These are phyloP conservation scores for Bombus pascuorum DNA, from an alignment of 1,140 invertebrate genomes.

Conservation along the genomic window DNA sequence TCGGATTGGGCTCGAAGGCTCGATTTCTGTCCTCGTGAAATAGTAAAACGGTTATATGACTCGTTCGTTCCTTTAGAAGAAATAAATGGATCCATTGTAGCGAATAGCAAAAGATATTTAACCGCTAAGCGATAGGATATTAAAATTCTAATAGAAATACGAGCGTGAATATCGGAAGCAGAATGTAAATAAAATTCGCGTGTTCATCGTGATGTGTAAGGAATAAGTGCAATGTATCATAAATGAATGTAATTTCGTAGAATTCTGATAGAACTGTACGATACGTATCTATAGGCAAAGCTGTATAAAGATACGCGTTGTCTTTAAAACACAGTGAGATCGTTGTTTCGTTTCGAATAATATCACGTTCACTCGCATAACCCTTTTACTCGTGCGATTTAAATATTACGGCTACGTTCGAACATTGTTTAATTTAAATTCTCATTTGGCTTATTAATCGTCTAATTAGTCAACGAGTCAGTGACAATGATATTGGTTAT, in stretches of 20 bases:
- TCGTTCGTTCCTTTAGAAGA: conserved; percentile 27
- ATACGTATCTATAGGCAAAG: background rate
- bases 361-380: background rate
- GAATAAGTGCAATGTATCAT: conserved; percentile 39
- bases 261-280: conserved; percentile 18
- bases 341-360: conserved; percentile 15
- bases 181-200: conserved; percentile 41
- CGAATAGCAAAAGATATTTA: conserved; percentile 38
- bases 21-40: background rate
- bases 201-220: conserved; percentile 17
- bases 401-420: background rate
- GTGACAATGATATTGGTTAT: too few species aligned
- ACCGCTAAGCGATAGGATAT: conserved; percentile 5
- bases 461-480: too few species aligned
- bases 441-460: too few species aligned
- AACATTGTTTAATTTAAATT: background rate
- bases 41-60: background rate
- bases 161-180: background rate
- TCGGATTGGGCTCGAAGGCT: background rate
- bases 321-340: conserved; percentile 10
- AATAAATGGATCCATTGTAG: conserved; percentile 32
- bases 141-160: conserved; percentile 33
- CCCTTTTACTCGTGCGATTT: background rate
- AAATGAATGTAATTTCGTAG: conserved; percentile 38
- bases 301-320: conserved; percentile 11